Evolutionary conservation across 1,140 invertebrate species (phyloP), one percentile per base, ranked within the genome.

Genomic region (Adelges cooleyi): DNA sequence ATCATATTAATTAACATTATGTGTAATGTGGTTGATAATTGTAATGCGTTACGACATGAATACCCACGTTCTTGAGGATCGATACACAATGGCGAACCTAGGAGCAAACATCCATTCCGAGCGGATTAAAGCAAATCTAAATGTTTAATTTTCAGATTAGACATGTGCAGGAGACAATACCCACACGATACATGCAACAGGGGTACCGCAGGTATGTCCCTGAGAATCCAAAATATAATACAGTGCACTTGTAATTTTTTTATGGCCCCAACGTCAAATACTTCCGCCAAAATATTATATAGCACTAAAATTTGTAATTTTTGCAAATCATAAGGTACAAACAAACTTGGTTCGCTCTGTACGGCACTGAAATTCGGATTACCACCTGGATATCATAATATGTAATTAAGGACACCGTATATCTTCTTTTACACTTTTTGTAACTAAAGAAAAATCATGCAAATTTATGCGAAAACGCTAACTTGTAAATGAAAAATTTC

Each of bases 111-210:
- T n/a, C 22, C 27, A 44, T 20, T 44, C 40, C 13, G 25, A n/a
- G 46, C 17, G 25, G 42, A 62, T 33, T 62, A 33, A 48, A 62
- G 9, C 42, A 29, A 20, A 51, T 51, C 13, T 23, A 33, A 67
- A 9, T 67, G 42, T 68, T 68, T 75, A 74, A 66, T 68, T 86
- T 87, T 78, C 89, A 94, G 90, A 90, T 89, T 95, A 84, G 92
- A 95, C 86, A 95, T 95, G 92, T 95, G 92, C 87, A 86, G 92
- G 81, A 83, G 90, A 80, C 86, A 90, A 81, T 91, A 89, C 81
- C 84, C 88, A 76, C 87, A 87, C 82, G 91, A 92, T 79, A 85
- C 87, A 79, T 95, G 92, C 87, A 95, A 95, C 86, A 85, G 91
- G 82, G 92, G 92, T 80, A 95, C 92, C 72, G 92, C 92, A 90